Percentiles rank a stretch among this genome's conserved stretches.
Conservation (phyloP, 1,140 invertebrate species). For the Ceratosolen fusciceps region DNA sequence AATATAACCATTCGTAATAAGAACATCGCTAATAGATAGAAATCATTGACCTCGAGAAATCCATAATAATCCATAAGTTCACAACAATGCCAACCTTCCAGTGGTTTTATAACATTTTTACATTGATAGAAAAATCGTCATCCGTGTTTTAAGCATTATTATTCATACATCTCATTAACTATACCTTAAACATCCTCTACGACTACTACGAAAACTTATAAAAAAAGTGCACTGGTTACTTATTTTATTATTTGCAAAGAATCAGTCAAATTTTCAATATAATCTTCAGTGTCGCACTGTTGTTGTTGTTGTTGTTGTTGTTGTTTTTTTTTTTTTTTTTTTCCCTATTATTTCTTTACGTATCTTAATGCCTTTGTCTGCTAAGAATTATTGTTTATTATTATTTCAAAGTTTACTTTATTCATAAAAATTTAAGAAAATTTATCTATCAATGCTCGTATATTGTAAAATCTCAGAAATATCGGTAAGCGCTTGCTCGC, state of each 20-base stretch:
- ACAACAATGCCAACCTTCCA: not conserved
- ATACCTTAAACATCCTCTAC: not conserved
- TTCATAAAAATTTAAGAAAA: slow-evolving; percentile 10
- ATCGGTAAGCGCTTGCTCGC: not conserved
- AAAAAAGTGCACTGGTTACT: not conserved
- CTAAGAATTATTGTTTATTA: not conserved
- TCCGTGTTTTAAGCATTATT: not conserved
- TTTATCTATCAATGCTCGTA: slow-evolving; percentile 25
- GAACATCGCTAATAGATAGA: not conserved
- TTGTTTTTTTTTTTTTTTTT: too few species aligned
- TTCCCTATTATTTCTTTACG: too few species aligned
- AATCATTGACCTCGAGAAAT: not conserved
- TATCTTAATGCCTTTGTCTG: not conserved
- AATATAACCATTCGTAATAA: slow-evolving; percentile 26
- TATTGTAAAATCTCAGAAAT: not conserved
- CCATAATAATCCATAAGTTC: not conserved
- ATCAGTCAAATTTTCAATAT: slow-evolving; percentile 4
- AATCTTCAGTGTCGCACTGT: too few species aligned
- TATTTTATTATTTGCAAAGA: too few species aligned
- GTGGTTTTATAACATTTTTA: not conserved
- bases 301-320: too few species aligned
- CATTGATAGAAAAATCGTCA: slow-evolving; percentile 33
- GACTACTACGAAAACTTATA: not conserved
- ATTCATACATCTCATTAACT: not conserved
- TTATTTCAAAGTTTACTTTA: not conserved